These are phyloP conservation scores for Amia ocellicauda DNA, from an alignment of 2,113 vertebrate genomes.

Conservation along the genomic window DNA sequence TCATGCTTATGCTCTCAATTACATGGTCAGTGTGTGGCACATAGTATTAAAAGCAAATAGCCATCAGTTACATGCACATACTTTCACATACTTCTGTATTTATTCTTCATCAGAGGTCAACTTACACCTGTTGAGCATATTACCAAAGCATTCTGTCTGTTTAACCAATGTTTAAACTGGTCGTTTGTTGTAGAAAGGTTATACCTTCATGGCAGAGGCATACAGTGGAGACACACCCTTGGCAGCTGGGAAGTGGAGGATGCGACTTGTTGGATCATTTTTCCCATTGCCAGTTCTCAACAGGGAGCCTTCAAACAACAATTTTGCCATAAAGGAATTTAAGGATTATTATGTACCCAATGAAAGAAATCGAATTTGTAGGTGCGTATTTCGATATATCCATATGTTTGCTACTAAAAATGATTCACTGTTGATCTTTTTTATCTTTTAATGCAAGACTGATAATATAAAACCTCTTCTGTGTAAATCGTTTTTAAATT, in stretches of 20 bases:
- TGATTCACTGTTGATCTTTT: neutral
- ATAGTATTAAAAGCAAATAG: no score
- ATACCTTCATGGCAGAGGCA: constrained; percentile 82
- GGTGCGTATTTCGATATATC: constrained; percentile 59
- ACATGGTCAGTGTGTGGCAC: no score
- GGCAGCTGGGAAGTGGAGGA: constrained; percentile 65
- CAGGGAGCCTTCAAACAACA: constrained; percentile 52
- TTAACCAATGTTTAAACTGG: neutral
- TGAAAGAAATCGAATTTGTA: constrained; percentile 74
- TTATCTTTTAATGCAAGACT: neutral
- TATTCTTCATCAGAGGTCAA: no score
- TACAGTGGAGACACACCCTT: constrained; percentile 47
- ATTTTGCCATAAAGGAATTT: constrained; percentile 73
- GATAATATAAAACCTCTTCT: no score
- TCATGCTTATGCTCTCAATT: no score
- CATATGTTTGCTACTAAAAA: no score
- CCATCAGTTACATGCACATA: no score
- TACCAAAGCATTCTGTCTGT: no score
- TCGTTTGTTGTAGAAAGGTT: constrained; percentile 77
- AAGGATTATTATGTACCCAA: constrained; percentile 82
- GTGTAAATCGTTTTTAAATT: no score
- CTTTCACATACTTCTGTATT: no score
- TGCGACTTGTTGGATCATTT: constrained; percentile 72
- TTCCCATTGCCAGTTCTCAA: constrained; percentile 63
- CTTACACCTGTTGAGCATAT: no score